Evolutionary conservation across 2,113 vertebrate species (phyloP), one percentile per base, ranked within the genome.

Genomic region (Forbesichthys agassizii): DNA sequence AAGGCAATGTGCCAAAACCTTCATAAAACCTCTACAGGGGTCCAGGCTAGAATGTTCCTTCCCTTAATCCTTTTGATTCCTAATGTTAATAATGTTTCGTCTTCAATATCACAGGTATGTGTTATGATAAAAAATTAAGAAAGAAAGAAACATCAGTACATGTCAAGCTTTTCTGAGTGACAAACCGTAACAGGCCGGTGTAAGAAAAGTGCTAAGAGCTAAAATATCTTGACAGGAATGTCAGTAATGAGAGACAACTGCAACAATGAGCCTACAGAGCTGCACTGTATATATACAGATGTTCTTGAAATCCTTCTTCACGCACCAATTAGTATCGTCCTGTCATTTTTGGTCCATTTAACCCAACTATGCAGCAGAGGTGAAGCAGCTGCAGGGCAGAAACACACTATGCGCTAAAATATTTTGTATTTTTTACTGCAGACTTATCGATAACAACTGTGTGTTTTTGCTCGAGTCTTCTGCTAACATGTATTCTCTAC

Each of bases 281-380:
- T 42, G 36, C 1, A 42, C 4, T 42, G 77, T 70, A 68, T 77
- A 88, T 87, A 77, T 85, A 89, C 81, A 90, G 75, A 81, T 69
- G 52, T 69, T 71, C 72, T 74, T 13, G 3, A 66, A 61, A 81
- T 20, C 69, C 70, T 55, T 67, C 54, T 79, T 70, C 62, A 27
- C 27, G 27, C 27, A 61, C 58, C 18, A 68, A 61, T 70, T 52
- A 20, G 62, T 68, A 12, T 63, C 46, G 48, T 61, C 42, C 49
- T 64, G 18, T 20, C 64, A 3, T 9, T 12, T 47, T 48, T 47
- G 36, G 11, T 63, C 59, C 11, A 11, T 48, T 57, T 54, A 18
- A 57, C 33, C 42, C 14, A 42, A 20, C 33, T n/a, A 16, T 46
- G 12, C 58, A 69, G 63, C 48, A 3, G 33, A 74, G 58, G 67